Conservation (phyloP, 2,797 vertebrate species). For the Sebastes melanostomus region DNA sequence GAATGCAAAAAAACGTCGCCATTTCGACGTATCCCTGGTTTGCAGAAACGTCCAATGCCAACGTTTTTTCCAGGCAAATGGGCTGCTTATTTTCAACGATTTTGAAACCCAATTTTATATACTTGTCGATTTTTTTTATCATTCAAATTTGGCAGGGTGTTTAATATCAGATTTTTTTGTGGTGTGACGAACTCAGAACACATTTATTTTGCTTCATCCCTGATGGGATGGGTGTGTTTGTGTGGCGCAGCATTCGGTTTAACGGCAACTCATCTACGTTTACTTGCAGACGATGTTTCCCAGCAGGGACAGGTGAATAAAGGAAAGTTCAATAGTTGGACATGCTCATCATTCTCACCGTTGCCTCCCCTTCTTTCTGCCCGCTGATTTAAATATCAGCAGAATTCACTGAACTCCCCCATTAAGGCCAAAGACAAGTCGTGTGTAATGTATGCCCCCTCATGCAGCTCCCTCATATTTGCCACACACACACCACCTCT, state of each 20-base stretch:
- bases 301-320: constrained; percentile 27
- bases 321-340: constrained; percentile 60
- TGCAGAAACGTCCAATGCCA: too few relatives aligned
- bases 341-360: constrained; percentile 24
- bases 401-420: constrained; percentile 52
- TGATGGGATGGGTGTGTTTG: constrained; percentile 58
- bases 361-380: not conserved
- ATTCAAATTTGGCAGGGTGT: too few relatives aligned
- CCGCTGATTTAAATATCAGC: constrained; percentile 64
- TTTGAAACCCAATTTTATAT: too few relatives aligned
- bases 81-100: too few relatives aligned
- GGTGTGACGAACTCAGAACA: too few relatives aligned
- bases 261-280: constrained; percentile 8
- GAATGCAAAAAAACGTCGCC: too few relatives aligned
- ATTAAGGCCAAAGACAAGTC: constrained; percentile 59
- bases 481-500: constrained; percentile 42
- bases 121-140: too few relatives aligned
- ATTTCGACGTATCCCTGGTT: too few relatives aligned
- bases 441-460: constrained; percentile 71
- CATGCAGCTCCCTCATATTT: constrained; percentile 55
- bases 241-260: constrained; percentile 19
- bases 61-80: too few relatives aligned
- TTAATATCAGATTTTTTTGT: too few relatives aligned
- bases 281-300: constrained; percentile 4
- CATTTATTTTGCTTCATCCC: not conserved